These are phyloP conservation scores for Trachurus trachurus DNA, from an alignment of 2,797 vertebrate species.

Conservation along the genomic window DNA sequence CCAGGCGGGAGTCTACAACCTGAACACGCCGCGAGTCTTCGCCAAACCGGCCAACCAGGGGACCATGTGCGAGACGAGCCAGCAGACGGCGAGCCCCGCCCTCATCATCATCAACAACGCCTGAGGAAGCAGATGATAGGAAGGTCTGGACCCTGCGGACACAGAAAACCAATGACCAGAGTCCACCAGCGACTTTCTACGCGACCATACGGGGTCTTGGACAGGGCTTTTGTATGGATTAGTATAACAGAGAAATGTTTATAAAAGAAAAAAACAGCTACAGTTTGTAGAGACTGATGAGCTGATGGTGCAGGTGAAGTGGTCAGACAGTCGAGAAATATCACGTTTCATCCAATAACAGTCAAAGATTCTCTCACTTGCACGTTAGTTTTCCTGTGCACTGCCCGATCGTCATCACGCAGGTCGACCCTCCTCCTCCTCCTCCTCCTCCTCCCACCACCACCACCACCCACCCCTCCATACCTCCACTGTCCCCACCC, in stretches of 20 bases:
- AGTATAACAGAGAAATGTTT: constrained; percentile 32
- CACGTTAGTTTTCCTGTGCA: constrained; percentile 4
- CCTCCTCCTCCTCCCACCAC: too few species aligned
- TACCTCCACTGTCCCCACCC: not conserved
- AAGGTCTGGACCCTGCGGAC: not conserved
- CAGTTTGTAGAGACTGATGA: constrained; percentile 47
- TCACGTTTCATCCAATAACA: constrained; percentile 55
- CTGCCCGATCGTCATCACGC: not conserved
- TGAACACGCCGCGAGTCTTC: constrained; percentile 93
- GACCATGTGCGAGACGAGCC: constrained; percentile 90
- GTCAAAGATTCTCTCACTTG: constrained; percentile 39
- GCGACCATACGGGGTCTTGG: constrained; percentile 14
- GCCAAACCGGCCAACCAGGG: constrained; percentile 91
- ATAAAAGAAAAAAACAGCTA: constrained; percentile 37
- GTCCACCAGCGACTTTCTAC: not conserved
- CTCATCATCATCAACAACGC: constrained; percentile 94
- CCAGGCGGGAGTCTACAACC: constrained; percentile 96
- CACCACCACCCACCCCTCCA: not conserved
- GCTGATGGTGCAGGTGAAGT: constrained; percentile 47
- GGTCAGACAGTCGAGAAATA: constrained; percentile 34
- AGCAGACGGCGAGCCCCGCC: constrained; percentile 93
- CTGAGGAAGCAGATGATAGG: constrained; percentile 72
- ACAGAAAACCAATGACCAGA: not conserved
- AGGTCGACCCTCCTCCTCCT: not conserved
- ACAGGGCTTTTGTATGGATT: constrained; percentile 70